Base-by-base conservation (phyloP, 2,797 vertebrate species). In the Mareca penelope region DNA sequence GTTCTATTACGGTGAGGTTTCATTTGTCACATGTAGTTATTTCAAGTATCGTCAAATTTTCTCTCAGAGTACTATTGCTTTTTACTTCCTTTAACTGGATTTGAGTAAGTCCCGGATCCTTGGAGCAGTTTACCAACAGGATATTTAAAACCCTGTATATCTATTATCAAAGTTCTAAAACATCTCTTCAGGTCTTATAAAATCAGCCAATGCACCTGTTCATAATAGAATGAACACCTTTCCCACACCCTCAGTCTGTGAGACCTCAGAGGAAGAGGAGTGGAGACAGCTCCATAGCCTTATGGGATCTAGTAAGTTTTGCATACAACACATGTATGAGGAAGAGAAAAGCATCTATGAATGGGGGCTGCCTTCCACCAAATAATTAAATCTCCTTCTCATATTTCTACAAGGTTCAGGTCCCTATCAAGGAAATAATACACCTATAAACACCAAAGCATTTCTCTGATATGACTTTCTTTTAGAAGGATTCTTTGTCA, bases 291-390 rank as follows among this genome's bases (percentile, higher is more conserved):
- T 83, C 24, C 15, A 26, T 3, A 64, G 7, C 6, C 37, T 21
- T 68, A 3, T 35, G 7, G 3, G 3, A 4, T 75, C 69, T 55
- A 35, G 10, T 31, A 63, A 73, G n/a, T 59, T 80, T 57, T 75
- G 4, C 17, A 56, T 5, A 10, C 1, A 63, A 15, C 3, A 12
- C 7, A n/a, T 35, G 7, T 24, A 73, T 71, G 8, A 73, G 12
- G 16, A 82, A 56, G 15, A 0, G 5, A 77, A 86, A 83, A 33
- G 1, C 6, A 33, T 37, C 9, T 68, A 8, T 1, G 3, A 29
- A 80, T 59, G 17, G 3, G 14, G 28, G 35, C 5, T 85, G 28
- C 2, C 8, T 89, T 87, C 44, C 12, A 53, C 15, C 1, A 4
- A 70, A 59, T 35, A 37, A 28, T 67, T 40, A 73, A 82, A 50